Evolutionary conservation across 2,797 vertebrate genomes (phyloP), one percentile per base, ranked within the genome.

Genomic region (Microctenopoma lineatum): DNA sequence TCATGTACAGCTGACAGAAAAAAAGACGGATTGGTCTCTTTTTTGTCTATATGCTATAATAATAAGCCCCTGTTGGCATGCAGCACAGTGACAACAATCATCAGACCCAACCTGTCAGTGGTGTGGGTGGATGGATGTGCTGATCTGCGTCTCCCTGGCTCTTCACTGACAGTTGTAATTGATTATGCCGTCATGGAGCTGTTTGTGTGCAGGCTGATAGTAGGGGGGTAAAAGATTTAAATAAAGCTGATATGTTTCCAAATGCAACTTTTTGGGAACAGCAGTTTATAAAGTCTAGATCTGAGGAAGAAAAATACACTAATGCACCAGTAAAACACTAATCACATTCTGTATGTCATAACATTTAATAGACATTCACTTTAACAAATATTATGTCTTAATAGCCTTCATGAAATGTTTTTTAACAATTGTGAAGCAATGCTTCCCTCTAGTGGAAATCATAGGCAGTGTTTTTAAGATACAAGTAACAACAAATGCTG

Each of bases 381-480:
- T 5, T 21, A 26, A 52, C 5, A 36, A 41, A 41, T 42, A 4
- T 8, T 7, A 11, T 39, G 10, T 27, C 1, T 57, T 32, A 39
- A 25, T 29, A 14, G 27, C 15, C 27, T 36, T 50, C 18, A n/a
- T 51, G n/a, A 2, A 26, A 13, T 48, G 10, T 21, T 66, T 53
- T 2, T 53, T 1, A 39, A 1, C 27, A 77, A 13, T 61, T 62
- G n/a, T 80, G 41, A 78, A 73, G 11, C 77, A 71, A 29, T 81
- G 85, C 54, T 72, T 45, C 88, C 87, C 88, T 82, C 89, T 91
- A 81, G 82, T 88, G 90, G 84, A 68, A 52, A 34, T 15, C 0
- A 63, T 25, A 14, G 47, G 4, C 29, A 64, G 34, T 14, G n/a
- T 9, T 34, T 34, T 34, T 13, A 54, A 16, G 14, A 21, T 21